Conservation (phyloP, 2,797 vertebrate species). For the Xiphorhynchus erythropygius region DNA sequence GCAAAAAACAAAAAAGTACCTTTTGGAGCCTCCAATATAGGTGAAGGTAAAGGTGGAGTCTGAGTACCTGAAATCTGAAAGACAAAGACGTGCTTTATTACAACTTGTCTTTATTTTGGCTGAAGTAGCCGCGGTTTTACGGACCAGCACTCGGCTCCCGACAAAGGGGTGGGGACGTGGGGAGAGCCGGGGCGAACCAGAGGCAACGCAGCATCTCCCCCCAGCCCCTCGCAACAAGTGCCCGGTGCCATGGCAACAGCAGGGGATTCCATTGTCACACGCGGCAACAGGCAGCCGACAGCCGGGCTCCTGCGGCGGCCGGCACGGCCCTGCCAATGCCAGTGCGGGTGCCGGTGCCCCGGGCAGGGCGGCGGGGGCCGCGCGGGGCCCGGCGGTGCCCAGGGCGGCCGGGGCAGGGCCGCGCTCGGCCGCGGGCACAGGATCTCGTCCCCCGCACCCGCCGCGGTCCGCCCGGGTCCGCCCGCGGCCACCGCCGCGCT, state of each 20-base stretch:
- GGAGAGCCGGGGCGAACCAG: background rate
- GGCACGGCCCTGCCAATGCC: background rate
- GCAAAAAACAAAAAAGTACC: slow-evolving; percentile 71
- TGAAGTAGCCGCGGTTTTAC: background rate
- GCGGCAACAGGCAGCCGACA: slow-evolving; percentile 24
- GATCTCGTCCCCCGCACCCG: background rate
- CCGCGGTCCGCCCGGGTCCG: background rate
- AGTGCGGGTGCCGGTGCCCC: no score
- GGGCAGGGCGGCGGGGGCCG: no score
- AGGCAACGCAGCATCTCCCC: background rate
- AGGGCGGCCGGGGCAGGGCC: no score
- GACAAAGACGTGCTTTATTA: background rate
- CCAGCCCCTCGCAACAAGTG: slow-evolving; percentile 29
- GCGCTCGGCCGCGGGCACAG: background rate
- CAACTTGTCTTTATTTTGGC: background rate
- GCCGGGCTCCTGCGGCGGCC: background rate
- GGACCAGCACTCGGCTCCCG: background rate
- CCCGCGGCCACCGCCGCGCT: background rate
- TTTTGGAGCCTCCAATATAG: slow-evolving; percentile 86
- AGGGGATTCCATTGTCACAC: slow-evolving; percentile 5
- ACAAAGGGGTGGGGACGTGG: background rate
- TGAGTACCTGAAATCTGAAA: slow-evolving; percentile 83
- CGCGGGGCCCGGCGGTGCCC: no score
- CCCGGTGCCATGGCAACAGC: slow-evolving; percentile 18
- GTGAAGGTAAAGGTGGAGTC: slow-evolving; percentile 90